Base-by-base conservation (phyloP, 2,113 vertebrate genomes). In the Falcunculus frontatus region DNA sequence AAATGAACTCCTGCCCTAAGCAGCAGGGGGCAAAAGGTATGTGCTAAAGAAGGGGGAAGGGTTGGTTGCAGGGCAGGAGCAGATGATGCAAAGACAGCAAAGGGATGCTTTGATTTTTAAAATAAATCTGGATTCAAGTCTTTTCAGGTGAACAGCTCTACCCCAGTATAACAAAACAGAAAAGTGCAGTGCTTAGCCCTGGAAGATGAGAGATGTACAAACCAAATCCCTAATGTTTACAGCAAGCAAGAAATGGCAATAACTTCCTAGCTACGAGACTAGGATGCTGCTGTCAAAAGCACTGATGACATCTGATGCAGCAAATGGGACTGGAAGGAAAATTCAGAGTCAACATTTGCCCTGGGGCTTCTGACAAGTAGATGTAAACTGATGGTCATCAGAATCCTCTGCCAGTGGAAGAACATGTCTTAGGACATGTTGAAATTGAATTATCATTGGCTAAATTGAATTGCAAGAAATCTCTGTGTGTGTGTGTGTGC, bases 391-490 rank as follows among this genome's bases (percentile, higher is more conserved):
- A 52, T 73, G 78, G 79, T 92, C 79, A 75, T 78, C 57, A 79
- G 47, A 75, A 91, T 84, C 69, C 33, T 93, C 47, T 87, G 41
- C 33, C 55, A 74, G 62, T 68, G 64, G 80, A 90, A 89, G 76
- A 93, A 59, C 84, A 65, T 52, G 47, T 92, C 81, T 75, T 57
- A 73, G 44, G 59, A 84, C 68, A 77, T 4, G n/a, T 44, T 74
- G 73, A 81, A 95, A 95, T 90, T 69, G 41, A 90, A 89, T 96
- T 91, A 90, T 64, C 49, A 16, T 39, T 55, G 74, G 65, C 35
- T 67, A 89, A 68, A 94, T 81, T 59, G 53, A 96, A 63, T 78
- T 95, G 75, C 63, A 91, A 89, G 63, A 56, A 84, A 94, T 89
- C 37, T 88, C 0, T 77, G 47, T 3, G 3, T 35, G 0, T 76